These are phyloP conservation scores for Patella ulyssiponensis DNA, from an alignment of 2,888 invertebrate species.

Conservation along the genomic window DNA sequence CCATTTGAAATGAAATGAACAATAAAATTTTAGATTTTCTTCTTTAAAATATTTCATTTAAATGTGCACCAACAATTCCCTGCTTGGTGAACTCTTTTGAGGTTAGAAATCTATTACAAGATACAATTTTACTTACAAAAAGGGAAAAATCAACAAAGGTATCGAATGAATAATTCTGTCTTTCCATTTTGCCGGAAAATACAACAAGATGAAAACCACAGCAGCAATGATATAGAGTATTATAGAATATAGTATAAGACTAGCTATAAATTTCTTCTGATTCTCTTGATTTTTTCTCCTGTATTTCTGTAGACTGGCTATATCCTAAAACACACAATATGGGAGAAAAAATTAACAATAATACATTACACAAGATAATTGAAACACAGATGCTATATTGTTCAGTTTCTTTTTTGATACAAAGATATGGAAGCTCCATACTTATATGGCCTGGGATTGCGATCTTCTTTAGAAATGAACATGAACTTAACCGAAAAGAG, in stretches of 20 bases:
- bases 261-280: slow-evolving; percentile 86
- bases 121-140: slow-evolving; percentile 80
- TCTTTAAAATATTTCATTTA: too few species aligned
- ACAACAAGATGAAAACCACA: slow-evolving; percentile 84
- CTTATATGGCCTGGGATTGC: too few species aligned
- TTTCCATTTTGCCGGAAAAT: slow-evolving; percentile 82
- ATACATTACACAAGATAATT: not conserved
- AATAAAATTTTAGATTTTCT: too few species aligned
- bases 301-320: slow-evolving; percentile 85
- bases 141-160: slow-evolving; percentile 85
- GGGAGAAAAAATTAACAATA: not conserved
- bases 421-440: too few species aligned
- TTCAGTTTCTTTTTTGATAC: not conserved
- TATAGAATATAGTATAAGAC: slow-evolving; percentile 79
- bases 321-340: slow-evolving; percentile 75
- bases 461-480: too few species aligned
- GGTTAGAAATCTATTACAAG: too few species aligned
- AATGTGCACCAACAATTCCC: too few species aligned
- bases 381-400: not conserved
- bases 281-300: slow-evolving; percentile 84
- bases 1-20: too few species aligned
- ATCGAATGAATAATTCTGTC: slow-evolving; percentile 84
- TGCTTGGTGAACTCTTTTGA: too few species aligned
- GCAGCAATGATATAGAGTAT: slow-evolving; percentile 79
- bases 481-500: too few species aligned